A percentile compares a stretch with the other conserved stretches of the same genome.
These are phyloP conservation scores for Hermetia illucens DNA, from an alignment of 1,140 invertebrate genomes.

Conservation along the genomic window DNA sequence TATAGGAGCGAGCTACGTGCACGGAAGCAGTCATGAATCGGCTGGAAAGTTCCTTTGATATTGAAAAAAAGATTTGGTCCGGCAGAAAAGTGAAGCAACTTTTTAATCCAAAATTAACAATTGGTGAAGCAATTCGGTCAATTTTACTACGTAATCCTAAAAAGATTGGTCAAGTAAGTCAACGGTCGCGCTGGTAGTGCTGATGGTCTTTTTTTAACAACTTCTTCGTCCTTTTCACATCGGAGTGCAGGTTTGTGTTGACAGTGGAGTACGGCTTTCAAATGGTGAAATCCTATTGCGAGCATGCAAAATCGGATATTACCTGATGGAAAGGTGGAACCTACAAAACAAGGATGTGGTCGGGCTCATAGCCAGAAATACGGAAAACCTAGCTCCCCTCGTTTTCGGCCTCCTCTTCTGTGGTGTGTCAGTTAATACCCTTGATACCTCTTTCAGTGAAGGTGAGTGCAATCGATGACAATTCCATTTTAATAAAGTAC, in stretches of 20 bases:
- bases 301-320: constrained; percentile 9
- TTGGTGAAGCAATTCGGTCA: constrained; percentile 19
- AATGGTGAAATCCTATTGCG: constrained; percentile 13
- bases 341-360: constrained; percentile 17
- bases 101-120: constrained; percentile 20
- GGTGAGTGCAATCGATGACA: too few relatives aligned
- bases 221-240: too few relatives aligned
- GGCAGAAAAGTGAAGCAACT: constrained; percentile 20
- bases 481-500: too few relatives aligned
- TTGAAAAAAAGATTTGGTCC: constrained; percentile 19
- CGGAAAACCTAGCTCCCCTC: constrained; percentile 17
- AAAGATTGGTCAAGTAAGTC: too few relatives aligned
- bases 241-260: constrained; percentile 17
- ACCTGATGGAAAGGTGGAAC: too few relatives aligned
- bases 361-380: constrained; percentile 18
- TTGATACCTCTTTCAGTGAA: constrained; percentile 5
- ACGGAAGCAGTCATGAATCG: too few relatives aligned
- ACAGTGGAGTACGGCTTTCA: constrained; percentile 13
- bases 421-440: constrained; percentile 20
- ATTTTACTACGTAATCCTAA: constrained; percentile 17
- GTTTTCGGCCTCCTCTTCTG: constrained; percentile 18
- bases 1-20: too few relatives aligned
- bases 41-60: too few relatives aligned
- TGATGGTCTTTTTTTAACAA: too few relatives aligned
- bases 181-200: too few relatives aligned